Evolutionary conservation across 2,797 vertebrate species (phyloP).

Genomic region (Myotis myotis): DNA sequence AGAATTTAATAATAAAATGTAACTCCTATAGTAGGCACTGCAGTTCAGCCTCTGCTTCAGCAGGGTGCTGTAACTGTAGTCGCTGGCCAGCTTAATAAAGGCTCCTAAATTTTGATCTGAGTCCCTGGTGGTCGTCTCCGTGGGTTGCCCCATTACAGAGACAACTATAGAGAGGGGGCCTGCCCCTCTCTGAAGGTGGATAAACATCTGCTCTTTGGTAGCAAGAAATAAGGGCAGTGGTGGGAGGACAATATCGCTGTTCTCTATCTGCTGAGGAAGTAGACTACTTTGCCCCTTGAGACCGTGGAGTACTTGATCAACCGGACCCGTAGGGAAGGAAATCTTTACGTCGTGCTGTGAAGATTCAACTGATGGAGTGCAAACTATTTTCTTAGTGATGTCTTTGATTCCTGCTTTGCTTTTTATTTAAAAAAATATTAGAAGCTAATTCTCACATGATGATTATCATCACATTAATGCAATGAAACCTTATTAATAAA

Average conservation of each 20-base stretch:
- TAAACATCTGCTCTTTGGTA: background rate
- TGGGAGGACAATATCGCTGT: fast-evolving
- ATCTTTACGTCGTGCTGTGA: background rate
- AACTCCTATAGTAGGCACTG: too few relatives aligned
- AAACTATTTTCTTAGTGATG: conserved; percentile 1
- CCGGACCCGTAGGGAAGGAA: background rate
- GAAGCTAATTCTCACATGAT: background rate
- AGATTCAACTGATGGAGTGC: background rate
- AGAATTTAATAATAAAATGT: too few relatives aligned
- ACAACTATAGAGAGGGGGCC: background rate
- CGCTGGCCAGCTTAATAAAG: too few relatives aligned
- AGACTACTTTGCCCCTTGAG: background rate
- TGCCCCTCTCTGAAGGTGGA: background rate
- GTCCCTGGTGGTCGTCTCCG: too few relatives aligned
- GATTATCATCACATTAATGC: conserved; percentile 10
- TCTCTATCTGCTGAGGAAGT: background rate
- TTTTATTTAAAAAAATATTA: background rate
- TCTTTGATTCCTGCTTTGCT: background rate
- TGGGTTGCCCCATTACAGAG: too few relatives aligned
- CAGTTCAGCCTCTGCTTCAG: too few relatives aligned
- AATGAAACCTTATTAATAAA: conserved; percentile 43
- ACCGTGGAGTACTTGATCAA: background rate
- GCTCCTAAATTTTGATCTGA: too few relatives aligned
- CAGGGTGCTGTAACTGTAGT: too few relatives aligned
- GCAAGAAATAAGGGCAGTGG: background rate